Evolutionary conservation across 2,888 invertebrate species (phyloP).

Genomic region (Melinaea marsaeus): DNA sequence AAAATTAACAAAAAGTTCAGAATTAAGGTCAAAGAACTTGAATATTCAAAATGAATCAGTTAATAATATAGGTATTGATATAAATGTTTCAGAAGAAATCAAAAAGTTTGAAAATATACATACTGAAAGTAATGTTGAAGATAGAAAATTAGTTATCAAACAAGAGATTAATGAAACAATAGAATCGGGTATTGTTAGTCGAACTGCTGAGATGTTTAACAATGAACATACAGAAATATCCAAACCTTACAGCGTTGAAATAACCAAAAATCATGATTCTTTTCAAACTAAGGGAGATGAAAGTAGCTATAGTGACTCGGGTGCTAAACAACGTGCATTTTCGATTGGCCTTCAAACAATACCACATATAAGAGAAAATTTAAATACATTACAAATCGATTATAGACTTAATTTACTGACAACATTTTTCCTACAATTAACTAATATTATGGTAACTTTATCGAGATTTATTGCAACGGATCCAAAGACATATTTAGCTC

Average conservation of each 20-base stretch:
- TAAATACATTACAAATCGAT: slow-evolving; percentile 38
- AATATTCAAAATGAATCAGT: slow-evolving; percentile 11
- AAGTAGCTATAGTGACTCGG: slow-evolving; percentile 23
- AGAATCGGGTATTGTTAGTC: slow-evolving; percentile 40
- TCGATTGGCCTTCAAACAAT: slow-evolving; percentile 62
- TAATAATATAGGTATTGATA: slow-evolving; percentile 3
- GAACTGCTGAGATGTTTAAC: slow-evolving; percentile 37
- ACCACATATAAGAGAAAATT: slow-evolving; percentile 55
- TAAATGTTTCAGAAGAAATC: slow-evolving; percentile 31
- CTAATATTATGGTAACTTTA: slow-evolving; percentile 69
- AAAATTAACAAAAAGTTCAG: background rate
- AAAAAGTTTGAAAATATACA: slow-evolving; percentile 33
- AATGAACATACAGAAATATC: slow-evolving; percentile 22
- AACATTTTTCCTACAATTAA: slow-evolving; percentile 69
- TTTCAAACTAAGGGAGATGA: slow-evolving; percentile 10
- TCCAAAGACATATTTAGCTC: slow-evolving; percentile 38
- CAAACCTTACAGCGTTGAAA: slow-evolving; percentile 1
- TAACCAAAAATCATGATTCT: background rate
- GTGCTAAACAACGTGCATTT: slow-evolving; percentile 54
- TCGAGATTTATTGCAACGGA: slow-evolving; percentile 59
- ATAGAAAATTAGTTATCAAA: slow-evolving; percentile 37
- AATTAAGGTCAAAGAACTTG: slow-evolving; percentile 16
- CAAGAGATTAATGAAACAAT: slow-evolving; percentile 42
- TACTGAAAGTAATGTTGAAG: slow-evolving; percentile 26
- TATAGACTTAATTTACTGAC: slow-evolving; percentile 42